phyloP scores from a whole-genome alignment of 2,888 invertebrate species.

The Stramonita haemastoma region DNA sequence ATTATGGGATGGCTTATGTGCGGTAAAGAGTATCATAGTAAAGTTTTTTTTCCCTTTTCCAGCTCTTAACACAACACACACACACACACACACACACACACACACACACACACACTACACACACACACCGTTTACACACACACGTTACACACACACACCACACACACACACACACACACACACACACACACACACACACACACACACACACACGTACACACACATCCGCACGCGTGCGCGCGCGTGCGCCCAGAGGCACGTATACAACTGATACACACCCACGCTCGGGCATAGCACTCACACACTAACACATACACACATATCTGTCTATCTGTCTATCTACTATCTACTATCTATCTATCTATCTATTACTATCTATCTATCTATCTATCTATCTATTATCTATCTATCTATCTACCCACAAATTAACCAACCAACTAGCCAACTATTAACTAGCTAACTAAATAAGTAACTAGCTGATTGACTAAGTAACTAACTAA shows the following conservation, averaged over 20 bases:
- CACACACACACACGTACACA: background rate
- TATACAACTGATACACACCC: background rate
- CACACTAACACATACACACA: background rate
- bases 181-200: background rate
- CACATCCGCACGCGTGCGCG: background rate
- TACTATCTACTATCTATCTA: too few species aligned
- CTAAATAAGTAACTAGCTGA: too few species aligned
- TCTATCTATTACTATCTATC: too few species aligned
- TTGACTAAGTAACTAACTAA: too few species aligned
- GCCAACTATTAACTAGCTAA: too few species aligned
- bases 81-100: background rate
- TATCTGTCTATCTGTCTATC: too few species aligned
- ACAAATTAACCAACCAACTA: too few species aligned
- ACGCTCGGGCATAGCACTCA: background rate
- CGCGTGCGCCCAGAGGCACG: background rate
- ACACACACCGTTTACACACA: background rate
- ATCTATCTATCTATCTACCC: too few species aligned
- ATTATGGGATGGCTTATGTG: background rate
- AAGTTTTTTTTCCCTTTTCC: too few species aligned
- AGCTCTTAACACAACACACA: background rate
- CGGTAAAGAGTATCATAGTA: too few species aligned
- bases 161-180: background rate
- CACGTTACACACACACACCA: background rate
- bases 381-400: too few species aligned
- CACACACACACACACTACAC: background rate